These are phyloP conservation scores for Ornithorhynchus anatinus DNA, from an alignment of 2,113 vertebrate species.

Conservation along the genomic window DNA sequence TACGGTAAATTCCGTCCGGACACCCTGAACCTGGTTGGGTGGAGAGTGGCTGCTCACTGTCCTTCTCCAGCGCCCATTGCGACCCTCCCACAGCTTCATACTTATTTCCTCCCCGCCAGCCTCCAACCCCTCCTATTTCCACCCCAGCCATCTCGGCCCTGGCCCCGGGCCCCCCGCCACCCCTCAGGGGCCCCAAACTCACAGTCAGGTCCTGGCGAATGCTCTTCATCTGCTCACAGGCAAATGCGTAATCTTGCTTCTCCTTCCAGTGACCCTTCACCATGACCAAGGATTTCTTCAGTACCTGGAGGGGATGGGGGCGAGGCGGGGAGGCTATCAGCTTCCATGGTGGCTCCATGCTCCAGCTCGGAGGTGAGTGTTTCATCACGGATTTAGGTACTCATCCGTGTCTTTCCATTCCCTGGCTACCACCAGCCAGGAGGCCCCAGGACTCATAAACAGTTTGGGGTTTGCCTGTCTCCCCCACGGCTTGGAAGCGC, in stretches of 20 bases:
- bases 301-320: slow-evolving; percentile 66
- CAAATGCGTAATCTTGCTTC: slow-evolving; percentile 87
- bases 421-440: no score
- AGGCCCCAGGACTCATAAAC: no score
- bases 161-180: no score
- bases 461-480: no score
- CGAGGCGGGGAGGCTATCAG: no score
- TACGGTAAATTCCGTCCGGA: slow-evolving; percentile 90
- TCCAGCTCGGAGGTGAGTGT: no score
- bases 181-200: background rate
- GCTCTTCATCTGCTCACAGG: slow-evolving; percentile 93
- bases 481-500: background rate
- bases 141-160: no score
- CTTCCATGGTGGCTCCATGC: no score
- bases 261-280: slow-evolving; percentile 89
- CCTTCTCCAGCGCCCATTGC: no score
- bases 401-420: no score
- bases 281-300: slow-evolving; percentile 80
- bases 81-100: background rate
- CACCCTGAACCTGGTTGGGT: slow-evolving; percentile 79
- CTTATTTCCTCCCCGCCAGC: background rate
- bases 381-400: no score
- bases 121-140: background rate
- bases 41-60: fast-evolving
- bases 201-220: slow-evolving; percentile 92